These are phyloP conservation scores for Scrobipalpa costella DNA, from an alignment of 2,888 invertebrate genomes.

Conservation along the genomic window DNA sequence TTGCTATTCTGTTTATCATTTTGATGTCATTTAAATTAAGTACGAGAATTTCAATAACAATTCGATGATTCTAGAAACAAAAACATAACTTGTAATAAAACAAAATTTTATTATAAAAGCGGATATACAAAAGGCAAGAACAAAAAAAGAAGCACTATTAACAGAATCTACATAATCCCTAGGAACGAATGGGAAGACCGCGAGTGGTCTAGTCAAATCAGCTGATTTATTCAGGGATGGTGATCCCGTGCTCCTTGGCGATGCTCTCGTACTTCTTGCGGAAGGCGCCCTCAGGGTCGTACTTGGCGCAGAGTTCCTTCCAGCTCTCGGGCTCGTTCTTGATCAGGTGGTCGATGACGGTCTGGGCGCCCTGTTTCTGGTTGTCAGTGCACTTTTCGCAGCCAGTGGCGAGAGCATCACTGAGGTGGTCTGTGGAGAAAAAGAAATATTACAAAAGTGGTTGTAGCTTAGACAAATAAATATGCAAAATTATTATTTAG, in stretches of 20 bases:
- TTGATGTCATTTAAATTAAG: too few relatives aligned
- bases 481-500: too few relatives aligned
- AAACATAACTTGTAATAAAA: slow-evolving; percentile 11
- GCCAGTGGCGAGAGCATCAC: slow-evolving; percentile 84
- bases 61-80: not conserved
- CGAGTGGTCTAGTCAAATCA: not conserved
- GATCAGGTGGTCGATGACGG: slow-evolving; percentile 84
- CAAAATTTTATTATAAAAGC: slow-evolving; percentile 22
- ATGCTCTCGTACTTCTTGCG: slow-evolving; percentile 83
- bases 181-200: not conserved
- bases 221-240: slow-evolving; percentile 47
- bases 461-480: not conserved
- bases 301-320: slow-evolving; percentile 84
- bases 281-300: slow-evolving; percentile 85
- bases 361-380: slow-evolving; percentile 83
- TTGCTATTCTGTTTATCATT: too few relatives aligned
- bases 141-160: slow-evolving; percentile 9
- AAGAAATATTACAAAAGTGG: not conserved
- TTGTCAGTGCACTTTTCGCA: slow-evolving; percentile 85
- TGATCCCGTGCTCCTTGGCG: slow-evolving; percentile 75
- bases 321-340: slow-evolving; percentile 84
- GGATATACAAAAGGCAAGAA: slow-evolving; percentile 24
- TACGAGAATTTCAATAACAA: too few relatives aligned
- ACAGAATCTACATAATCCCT: slow-evolving; percentile 14
- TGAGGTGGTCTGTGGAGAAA: slow-evolving; percentile 74